Conservation (phyloP, 2,888 invertebrate genomes). For the Xanthia togata region DNA sequence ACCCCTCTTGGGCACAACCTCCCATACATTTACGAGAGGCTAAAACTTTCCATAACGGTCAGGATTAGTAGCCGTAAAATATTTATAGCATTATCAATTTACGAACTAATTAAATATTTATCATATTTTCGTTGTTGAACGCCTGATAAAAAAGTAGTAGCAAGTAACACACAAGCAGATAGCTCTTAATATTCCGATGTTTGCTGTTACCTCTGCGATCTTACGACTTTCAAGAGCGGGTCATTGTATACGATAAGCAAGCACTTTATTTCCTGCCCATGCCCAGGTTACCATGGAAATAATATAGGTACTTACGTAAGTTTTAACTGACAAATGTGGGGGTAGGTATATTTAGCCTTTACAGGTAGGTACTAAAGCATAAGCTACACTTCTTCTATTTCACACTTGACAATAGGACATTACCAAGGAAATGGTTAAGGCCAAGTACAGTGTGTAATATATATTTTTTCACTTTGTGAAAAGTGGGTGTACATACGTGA, state of each 20-base stretch:
- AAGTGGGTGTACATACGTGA: too few species aligned
- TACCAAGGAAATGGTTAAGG: too few species aligned
- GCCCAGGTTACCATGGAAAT: neutral
- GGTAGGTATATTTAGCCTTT: neutral
- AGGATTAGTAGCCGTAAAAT: neutral
- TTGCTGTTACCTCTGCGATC: neutral
- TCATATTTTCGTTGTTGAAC: neutral
- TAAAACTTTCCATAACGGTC: conserved; percentile 13
- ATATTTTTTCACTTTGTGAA: too few species aligned
- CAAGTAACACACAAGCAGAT: neutral
- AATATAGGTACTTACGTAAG: neutral
- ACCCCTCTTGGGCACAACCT: conserved; percentile 10
- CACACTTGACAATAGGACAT: too few species aligned
- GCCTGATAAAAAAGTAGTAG: conserved; percentile 24
- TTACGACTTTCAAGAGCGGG: conserved; percentile 2
- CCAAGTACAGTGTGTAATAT: too few species aligned
- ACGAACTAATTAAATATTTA: neutral
- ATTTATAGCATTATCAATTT: neutral
- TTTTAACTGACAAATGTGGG: neutral
- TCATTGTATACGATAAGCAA: conserved; percentile 17
- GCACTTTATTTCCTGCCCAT: neutral
- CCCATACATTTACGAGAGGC: conserved; percentile 1
- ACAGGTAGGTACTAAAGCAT: neutral
- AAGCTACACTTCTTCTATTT: too few species aligned
- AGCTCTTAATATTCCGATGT: neutral